Percentiles rank a stretch among this genome's conserved stretches.
Conservation (phyloP, 2,888 invertebrate genomes). For the Troides aeacus region DNA sequence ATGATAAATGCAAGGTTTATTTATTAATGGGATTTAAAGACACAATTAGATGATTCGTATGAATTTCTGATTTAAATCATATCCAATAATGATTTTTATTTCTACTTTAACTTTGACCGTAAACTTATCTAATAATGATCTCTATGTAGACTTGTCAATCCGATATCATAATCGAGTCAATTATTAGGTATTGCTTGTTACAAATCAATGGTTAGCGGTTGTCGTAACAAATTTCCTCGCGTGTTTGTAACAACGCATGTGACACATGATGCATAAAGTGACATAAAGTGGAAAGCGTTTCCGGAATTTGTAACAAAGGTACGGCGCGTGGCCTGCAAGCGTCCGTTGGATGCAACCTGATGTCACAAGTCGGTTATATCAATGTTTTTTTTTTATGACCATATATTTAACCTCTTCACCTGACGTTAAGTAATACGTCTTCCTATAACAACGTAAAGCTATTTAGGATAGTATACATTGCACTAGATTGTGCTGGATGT, state of each 20-base stretch:
- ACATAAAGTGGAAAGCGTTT: slow-evolving; percentile 70
- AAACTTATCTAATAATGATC: background rate
- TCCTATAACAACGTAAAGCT: no score
- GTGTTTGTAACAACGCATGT: slow-evolving; percentile 25
- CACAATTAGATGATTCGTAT: no score
- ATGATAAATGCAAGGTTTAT: no score
- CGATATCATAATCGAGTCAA: background rate
- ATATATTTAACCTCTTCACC: background rate
- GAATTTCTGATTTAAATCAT: no score
- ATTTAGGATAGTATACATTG: no score
- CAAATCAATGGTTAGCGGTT: background rate
- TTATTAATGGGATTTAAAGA: no score
- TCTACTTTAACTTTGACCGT: background rate
- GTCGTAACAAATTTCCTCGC: slow-evolving; percentile 5
- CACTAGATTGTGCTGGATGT: no score
- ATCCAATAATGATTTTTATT: background rate
- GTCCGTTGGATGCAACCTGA: slow-evolving; percentile 22
- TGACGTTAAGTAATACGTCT: no score
- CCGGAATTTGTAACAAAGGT: slow-evolving; percentile 51
- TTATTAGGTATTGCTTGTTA: background rate
- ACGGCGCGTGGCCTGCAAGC: slow-evolving; percentile 33
- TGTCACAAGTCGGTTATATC: slow-evolving; percentile 21
- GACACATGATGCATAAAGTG: slow-evolving; percentile 38
- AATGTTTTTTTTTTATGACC: background rate
- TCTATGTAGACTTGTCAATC: background rate